Evolutionary conservation across 2,113 vertebrate genomes (phyloP), one percentile per base, ranked within the genome.

Genomic region (Lepisosteus osseus): DNA sequence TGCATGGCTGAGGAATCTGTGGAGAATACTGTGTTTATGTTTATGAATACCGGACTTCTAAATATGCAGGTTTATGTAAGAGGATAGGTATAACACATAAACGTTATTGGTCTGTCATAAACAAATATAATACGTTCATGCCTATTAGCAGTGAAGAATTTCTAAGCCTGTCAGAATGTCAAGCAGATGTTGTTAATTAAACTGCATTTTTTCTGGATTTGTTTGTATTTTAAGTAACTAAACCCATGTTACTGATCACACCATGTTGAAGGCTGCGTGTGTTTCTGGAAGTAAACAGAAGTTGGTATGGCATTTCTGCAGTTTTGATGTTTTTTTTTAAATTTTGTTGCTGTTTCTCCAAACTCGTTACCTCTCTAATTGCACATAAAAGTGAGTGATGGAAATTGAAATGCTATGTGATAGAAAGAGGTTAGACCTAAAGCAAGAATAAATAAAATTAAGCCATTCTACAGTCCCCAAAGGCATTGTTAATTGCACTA

Each of bases 151-250:
- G 29, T 29, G 9, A 51, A 51, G 9, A 5, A 51, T 51, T 51
- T 51, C 9, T 51, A 51, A 51, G 47, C 47, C 47, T 51, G 11
- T 3, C 29, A 12, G 54, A 15, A 9, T 3, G 64, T 14, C 42
- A 54, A n/a, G 4, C 74, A 79, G 68, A 69, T 75, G 82, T 42
- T 43, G 7, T 65, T 17, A 61, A 61, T 77, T 79, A 70, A 7
- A 14, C 72, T 51, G 13, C 7, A 65, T 61, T 68, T 75, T 29
- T 29, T 5, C 13, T 59, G 2, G 57, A 59, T 59, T 59, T 59
- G 9, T 13, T 59, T 15, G n/a, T 15, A 13, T 59, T 59, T 59
- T 59, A 59, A 29, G 29, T 29, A 29, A 59, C 57, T 59, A 13
- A 3, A 15, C 57, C 2, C 57, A 59, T 59, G 57, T 15, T 13